These are phyloP conservation scores for Lycaon pictus DNA, from an alignment of 2,113 vertebrate genomes.

Conservation along the genomic window DNA sequence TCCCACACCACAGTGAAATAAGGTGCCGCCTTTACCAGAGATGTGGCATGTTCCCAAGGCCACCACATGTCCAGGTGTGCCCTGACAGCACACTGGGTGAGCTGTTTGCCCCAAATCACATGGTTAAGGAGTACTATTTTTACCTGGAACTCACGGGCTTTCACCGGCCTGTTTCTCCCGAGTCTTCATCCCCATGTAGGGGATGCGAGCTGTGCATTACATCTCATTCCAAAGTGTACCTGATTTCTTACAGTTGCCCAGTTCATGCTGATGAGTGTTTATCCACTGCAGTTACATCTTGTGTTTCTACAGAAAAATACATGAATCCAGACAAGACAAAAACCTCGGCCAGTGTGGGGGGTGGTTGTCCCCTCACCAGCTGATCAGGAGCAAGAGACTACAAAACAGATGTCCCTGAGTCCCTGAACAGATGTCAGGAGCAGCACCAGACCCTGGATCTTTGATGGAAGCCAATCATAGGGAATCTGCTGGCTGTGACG, in stretches of 20 bases:
- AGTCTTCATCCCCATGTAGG: background rate
- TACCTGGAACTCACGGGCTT: background rate
- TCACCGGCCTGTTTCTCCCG: background rate
- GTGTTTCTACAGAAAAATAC: conserved; percentile 83
- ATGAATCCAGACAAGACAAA: conserved; percentile 75
- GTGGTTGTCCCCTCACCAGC: conserved; percentile 64
- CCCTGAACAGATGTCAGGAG: background rate
- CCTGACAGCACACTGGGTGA: background rate
- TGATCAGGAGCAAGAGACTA: background rate
- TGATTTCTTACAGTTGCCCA: background rate
- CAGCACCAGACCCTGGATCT: background rate
- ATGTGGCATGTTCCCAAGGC: background rate
- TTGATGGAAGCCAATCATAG: background rate
- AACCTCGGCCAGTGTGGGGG: conserved; percentile 77
- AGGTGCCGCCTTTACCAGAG: background rate
- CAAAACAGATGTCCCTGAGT: background rate
- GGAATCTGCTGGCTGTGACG: background rate
- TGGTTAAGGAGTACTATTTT: background rate
- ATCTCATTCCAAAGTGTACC: background rate
- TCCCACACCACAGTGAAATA: background rate
- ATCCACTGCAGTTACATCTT: background rate
- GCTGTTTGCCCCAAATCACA: background rate
- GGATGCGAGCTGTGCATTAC: background rate
- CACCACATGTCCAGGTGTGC: background rate
- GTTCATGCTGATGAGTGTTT: background rate